Percentiles rank a stretch among this genome's conserved stretches.
phyloP scores from a whole-genome alignment of 2,113 vertebrate genomes.

The Polypterus senegalus region DNA sequence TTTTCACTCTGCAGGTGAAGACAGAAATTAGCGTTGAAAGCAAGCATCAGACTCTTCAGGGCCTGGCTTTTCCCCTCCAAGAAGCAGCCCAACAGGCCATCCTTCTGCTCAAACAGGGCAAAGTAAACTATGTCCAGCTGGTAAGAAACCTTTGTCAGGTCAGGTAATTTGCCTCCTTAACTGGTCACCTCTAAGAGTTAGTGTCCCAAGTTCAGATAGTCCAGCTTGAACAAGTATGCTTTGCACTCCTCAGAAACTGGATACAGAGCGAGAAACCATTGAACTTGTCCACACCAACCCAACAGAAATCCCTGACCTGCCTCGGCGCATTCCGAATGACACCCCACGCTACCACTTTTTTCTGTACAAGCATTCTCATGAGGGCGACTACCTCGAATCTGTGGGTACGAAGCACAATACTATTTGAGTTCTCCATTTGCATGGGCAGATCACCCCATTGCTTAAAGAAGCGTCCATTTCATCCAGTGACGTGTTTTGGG shows the following conservation, averaged over 20 bases:
- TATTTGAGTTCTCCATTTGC: neutral
- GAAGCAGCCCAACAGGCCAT: slow-evolving; percentile 77
- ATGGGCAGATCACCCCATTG: neutral
- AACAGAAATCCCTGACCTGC: slow-evolving; percentile 73
- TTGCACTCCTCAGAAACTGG: slow-evolving; percentile 60
- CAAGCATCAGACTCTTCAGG: slow-evolving; percentile 82
- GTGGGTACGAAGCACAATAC: slow-evolving; percentile 59
- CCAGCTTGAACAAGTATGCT: neutral
- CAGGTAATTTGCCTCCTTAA: too few relatives aligned
- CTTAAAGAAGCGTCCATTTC: too few relatives aligned
- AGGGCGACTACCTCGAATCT: slow-evolving; percentile 80
- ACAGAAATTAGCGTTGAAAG: slow-evolving; percentile 89
- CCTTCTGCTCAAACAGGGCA: slow-evolving; percentile 72
- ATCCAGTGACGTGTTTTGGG: too few relatives aligned
- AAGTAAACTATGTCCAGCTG: slow-evolving; percentile 92
- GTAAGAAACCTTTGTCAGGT: slow-evolving; percentile 39
- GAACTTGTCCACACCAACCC: slow-evolving; percentile 85
- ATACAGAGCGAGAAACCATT: slow-evolving; percentile 81
- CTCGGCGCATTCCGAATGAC: slow-evolving; percentile 75
- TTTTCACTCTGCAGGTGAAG: slow-evolving; percentile 61
- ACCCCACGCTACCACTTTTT: slow-evolving; percentile 93
- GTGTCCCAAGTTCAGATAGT: too few relatives aligned
- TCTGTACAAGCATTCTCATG: slow-evolving; percentile 81
- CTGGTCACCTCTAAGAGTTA: too few relatives aligned
- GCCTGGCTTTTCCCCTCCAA: slow-evolving; percentile 84